A percentile compares a stretch with the other conserved stretches of the same genome.
Conservation (phyloP, 2,113 vertebrate genomes). For the Hydrolagus affinis region DNA sequence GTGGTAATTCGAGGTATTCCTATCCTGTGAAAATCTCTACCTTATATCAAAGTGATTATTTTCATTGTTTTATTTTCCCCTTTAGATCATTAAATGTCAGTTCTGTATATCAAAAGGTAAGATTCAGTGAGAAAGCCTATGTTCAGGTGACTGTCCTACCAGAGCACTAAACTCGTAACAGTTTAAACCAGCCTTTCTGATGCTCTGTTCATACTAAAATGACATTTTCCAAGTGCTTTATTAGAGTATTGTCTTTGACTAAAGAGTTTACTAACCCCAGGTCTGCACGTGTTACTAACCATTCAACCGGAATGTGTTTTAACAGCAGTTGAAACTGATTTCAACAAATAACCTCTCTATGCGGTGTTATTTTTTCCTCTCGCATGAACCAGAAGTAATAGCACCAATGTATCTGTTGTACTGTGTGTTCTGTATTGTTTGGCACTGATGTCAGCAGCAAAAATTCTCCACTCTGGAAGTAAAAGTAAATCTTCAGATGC, state of each 20-base stretch:
- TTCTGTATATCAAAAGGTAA: conserved; percentile 98
- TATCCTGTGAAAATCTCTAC: conserved; percentile 63
- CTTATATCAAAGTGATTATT: conserved; percentile 66
- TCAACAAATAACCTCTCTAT: conserved; percentile 56
- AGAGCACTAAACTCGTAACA: conserved; percentile 60
- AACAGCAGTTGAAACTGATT: conserved; percentile 53
- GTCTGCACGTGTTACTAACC: conserved; percentile 74
- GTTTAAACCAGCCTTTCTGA: conserved; percentile 57
- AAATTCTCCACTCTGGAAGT: conserved; percentile 40
- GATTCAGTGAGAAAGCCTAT: conserved; percentile 64
- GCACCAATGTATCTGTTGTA: conserved; percentile 42
- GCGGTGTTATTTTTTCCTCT: conserved; percentile 56
- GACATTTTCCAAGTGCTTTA: conserved; percentile 41
- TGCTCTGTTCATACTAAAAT: conserved; percentile 63
- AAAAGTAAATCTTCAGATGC: neutral
- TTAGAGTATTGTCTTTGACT: conserved; percentile 44
- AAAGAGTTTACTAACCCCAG: conserved; percentile 55
- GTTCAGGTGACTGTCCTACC: conserved; percentile 56
- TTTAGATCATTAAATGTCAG: conserved; percentile 98
- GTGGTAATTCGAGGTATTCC: conserved; percentile 62
- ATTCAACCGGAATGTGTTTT: conserved; percentile 57
- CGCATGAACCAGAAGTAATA: conserved; percentile 63
- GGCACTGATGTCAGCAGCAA: conserved; percentile 46
- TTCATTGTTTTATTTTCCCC: conserved; percentile 72
- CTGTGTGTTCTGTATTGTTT: conserved; percentile 57